Conservation (phyloP, 1,140 invertebrate species). For the Leguminivora glycinivorella region DNA sequence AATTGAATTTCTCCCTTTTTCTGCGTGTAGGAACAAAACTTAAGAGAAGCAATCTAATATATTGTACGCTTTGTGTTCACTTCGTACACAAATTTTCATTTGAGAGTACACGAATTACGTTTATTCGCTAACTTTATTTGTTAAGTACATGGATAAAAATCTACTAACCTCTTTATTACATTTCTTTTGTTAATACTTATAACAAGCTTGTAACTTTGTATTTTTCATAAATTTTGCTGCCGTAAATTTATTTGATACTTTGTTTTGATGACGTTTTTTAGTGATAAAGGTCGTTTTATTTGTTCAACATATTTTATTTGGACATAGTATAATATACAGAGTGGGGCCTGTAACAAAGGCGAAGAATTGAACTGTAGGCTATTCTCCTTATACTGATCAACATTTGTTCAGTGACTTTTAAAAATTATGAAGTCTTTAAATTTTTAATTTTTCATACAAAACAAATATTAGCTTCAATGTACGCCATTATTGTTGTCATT, state of each 20-base stretch:
- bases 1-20: conserved; percentile 55
- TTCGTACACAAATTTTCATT: conserved; percentile 29
- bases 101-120: conserved; percentile 24
- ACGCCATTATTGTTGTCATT: no score
- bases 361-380: no score
- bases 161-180: conserved; percentile 22
- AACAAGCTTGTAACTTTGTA: background rate
- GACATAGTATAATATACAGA: no score
- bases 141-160: conserved; percentile 28
- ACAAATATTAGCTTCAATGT: no score
- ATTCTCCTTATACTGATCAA: no score
- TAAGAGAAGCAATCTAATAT: conserved; percentile 23
- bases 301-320: no score
- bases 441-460: no score
- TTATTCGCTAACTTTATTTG: conserved; percentile 29
- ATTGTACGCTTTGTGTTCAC: conserved; percentile 27
- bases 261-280: background rate
- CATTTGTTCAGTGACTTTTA: no score
- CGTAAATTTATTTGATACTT: background rate
- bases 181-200: conserved; percentile 23
- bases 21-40: conserved; percentile 22
- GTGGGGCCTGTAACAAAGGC: no score
- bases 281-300: background rate
- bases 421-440: no score
- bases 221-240: background rate